Percentiles rank a stretch among this genome's conserved stretches.
phyloP scores from a whole-genome alignment of 1,140 invertebrate species.

The Procambarus clarkii region DNA sequence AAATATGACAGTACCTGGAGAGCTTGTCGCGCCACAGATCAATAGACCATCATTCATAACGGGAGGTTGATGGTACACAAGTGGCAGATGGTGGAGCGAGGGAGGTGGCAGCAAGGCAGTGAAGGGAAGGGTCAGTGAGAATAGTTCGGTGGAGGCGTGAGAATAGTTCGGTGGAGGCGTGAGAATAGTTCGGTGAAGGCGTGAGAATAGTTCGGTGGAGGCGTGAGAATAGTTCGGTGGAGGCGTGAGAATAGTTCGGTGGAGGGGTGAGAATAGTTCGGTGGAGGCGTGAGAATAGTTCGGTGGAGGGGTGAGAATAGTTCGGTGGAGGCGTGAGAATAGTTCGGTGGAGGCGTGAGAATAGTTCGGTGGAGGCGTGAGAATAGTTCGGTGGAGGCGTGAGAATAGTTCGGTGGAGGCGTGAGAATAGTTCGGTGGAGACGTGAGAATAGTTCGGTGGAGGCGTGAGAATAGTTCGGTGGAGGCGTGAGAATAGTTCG shows the following conservation, averaged over 20 bases:
- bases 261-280: neutral
- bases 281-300: too few relatives aligned
- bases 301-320: neutral
- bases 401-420: neutral
- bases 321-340: neutral
- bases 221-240: neutral
- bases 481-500: neutral
- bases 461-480: neutral
- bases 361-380: neutral
- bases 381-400: neutral
- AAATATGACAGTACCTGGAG: too few relatives aligned
- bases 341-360: neutral
- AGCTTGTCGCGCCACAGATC: too few relatives aligned
- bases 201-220: neutral
- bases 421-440: neutral
- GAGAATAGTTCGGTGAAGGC: neutral
- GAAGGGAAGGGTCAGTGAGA: too few relatives aligned
- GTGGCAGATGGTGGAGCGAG: too few relatives aligned
- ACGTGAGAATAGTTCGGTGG: neutral
- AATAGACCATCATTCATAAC: too few relatives aligned
- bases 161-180: too few relatives aligned
- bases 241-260: neutral
- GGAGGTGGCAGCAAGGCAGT: too few relatives aligned
- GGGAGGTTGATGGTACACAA: too few relatives aligned
- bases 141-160: neutral